Conservation (phyloP, 2,888 invertebrate species). For the Leptinotarsa tumamoca region DNA sequence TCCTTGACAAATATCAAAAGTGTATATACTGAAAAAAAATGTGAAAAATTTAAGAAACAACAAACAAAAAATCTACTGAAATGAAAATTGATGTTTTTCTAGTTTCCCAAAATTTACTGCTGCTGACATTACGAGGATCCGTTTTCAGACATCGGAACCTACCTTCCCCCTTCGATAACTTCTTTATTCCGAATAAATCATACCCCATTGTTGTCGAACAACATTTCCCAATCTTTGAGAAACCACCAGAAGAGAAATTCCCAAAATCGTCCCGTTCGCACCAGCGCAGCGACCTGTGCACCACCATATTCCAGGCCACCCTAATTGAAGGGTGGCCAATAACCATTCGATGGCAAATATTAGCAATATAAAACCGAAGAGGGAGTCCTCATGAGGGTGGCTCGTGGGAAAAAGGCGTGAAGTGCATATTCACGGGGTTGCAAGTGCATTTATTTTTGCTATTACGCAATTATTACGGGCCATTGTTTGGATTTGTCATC, state of each 20-base stretch:
- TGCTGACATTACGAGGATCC: no score
- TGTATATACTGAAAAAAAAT: no score
- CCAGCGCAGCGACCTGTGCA: not conserved
- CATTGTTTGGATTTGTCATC: constrained; percentile 42
- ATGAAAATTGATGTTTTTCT: no score
- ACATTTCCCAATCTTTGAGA: constrained; percentile 1
- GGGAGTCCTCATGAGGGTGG: constrained; percentile 44
- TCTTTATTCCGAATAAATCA: not conserved
- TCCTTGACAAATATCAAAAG: no score
- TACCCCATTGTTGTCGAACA: not conserved
- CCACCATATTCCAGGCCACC: constrained; percentile 21
- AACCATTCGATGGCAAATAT: constrained; percentile 41
- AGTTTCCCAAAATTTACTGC: no score
- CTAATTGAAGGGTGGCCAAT: constrained; percentile 27
- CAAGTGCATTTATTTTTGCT: constrained; percentile 52
- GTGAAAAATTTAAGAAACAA: no score
- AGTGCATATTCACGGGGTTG: constrained; percentile 35
- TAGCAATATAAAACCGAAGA: constrained; percentile 38
- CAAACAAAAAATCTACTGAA: no score
- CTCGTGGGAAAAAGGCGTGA: constrained; percentile 49
- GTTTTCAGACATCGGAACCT: no score
- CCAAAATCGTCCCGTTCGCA: constrained; percentile 4
- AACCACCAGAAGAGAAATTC: constrained; percentile 12
- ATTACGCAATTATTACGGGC: constrained; percentile 43
- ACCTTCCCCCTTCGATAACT: not conserved